Evolutionary conservation across 2,797 vertebrate genomes (phyloP), one percentile per base, ranked within the genome.

Genomic region (Caiman crocodilus): DNA sequence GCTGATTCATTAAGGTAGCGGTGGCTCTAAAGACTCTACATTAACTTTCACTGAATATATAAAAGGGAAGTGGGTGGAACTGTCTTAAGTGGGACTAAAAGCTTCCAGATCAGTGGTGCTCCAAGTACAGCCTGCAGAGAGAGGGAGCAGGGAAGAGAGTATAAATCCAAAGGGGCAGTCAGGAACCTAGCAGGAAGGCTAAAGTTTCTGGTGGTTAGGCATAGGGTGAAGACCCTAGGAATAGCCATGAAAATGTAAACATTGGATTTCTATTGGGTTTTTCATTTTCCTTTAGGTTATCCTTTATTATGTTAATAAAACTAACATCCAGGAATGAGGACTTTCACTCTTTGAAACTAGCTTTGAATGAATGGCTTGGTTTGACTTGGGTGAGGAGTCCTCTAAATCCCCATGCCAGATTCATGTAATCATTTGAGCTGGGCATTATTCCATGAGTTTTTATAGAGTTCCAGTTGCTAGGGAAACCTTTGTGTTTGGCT

Each of bases 401-500:
- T 75, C 35, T 79, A 85, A 78, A 64, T 26, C 21, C 56, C 55
- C 58, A 61, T 81, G 11, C 26, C 55, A 58, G 84, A 16, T 80
- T 79, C n/a, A 28, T 82, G 30, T 64, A 69, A 12, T 26, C 61
- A 78, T 83, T 91, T 88, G 84, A 90, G 67, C 14, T 86, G 81
- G 78, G 78, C 79, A 61, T 56, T 84, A 26, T 58, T 69, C 82
- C 71, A 61, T 85, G 76, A 90, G 74, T 12, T 89, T 55, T 79
- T 18, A 9, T 69, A 90, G 85, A 90, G 59, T 84, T 42, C 61
- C 25, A 30, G 87, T 95, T 96, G 85, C 94, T 87, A 94, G 61
- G 67, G 86, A 96, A 97, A 96, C 25, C 57, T 94, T 87, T 61
- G 74, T 74, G 30, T 93, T 84, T 94, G 42, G 71, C 76, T 79